Evolutionary conservation across 2,113 vertebrate species (phyloP), one percentile per base, ranked within the genome.

Genomic region (Alaudala cheleensis): DNA sequence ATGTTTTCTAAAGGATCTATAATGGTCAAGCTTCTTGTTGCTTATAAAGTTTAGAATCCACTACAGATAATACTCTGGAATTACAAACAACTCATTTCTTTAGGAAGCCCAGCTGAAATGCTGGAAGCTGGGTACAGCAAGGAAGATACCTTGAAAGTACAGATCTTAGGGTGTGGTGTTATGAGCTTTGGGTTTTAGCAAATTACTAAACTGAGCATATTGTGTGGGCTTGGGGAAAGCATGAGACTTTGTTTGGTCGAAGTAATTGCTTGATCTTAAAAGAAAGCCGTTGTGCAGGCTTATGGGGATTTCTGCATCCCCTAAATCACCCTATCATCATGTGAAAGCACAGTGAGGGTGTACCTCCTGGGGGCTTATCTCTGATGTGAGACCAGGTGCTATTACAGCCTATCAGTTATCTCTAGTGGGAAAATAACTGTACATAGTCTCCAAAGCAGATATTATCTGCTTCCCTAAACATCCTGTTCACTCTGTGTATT

Each of bases 351-450:
- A 20, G 40, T 26, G 33, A 82, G 56, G 73, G 78, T 93, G 76
- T 86, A 74, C 21, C 72, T 95, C 44, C 78, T 42, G 62, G 80
- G 81, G 90, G 72, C 47, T 81, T 96, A 71, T 86, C 92, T 81
- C 71, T 92, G 53, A 81, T 85, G 62, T 45, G 66, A 93, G 64
- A 70, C 86, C 93, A 96, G 93, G 85, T 94, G 78, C 71, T 94
- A 7, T 64, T 86, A 51, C 2, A n/a, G 58, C 31, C 29, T 44
- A 44, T 90, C 24, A 21, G 82, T 88, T 84, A 88, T 88, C 92
- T 96, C 50, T 25, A 66, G 80, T 90, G 88, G 88, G 94, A 94
- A 93, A 96, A 86, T 94, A 93, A 93, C 80, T 93, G 76, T 66
- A 64, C 9, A 1, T 51, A 53, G 39, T 49, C 64, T 93, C 60